Evolutionary conservation across 2,888 invertebrate genomes (phyloP), one percentile per base, ranked within the genome.

Genomic region (Lasioglossum villosulum): DNA sequence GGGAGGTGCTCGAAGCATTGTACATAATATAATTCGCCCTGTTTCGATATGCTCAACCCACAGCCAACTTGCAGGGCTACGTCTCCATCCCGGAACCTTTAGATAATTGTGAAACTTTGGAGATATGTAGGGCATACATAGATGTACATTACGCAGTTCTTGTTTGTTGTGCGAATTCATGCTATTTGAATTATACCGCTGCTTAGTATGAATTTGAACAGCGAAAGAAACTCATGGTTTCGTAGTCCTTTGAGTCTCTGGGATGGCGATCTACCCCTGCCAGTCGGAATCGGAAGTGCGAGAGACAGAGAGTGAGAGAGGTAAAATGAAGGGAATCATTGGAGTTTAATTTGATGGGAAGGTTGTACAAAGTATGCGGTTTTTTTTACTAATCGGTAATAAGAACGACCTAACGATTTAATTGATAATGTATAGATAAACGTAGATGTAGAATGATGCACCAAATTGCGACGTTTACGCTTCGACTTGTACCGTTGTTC

Each of bases 1-100:
- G 19, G n/a, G n/a, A 73, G 42, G 34, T 66, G 42, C 70, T 68
- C 74, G 27, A 68, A 91, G 84, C 88, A 86, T 91, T 93, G 92
- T 92, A 92, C 90, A 92, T 92, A 90, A 85, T 63, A 30, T 63
- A 88, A 77, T 59, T 84, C 80, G 82, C 74, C 78, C 66, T 68
- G 34, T 48, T 75, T 70, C 66, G 48, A 78, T 84, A 78, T 76
- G 59, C 68, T 78, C 78, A 85, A 72, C 66, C 78, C 68, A 80
- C 82, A 83, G 83, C 86, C 77, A 42, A 75, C 52, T 80, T 3
- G 30, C 19, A 63, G 30, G 16, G 19, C 8, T 19, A 8, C 8
- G 19, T 63, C 30, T 34, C 8, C 34, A 16, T 34, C 6, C 63
- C 63, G 30, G 30, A 30, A n/a, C 30, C 30, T 34, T 34, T 14